Base-by-base conservation (phyloP, 2,888 invertebrate species). In the Sthenelais limicola region DNA sequence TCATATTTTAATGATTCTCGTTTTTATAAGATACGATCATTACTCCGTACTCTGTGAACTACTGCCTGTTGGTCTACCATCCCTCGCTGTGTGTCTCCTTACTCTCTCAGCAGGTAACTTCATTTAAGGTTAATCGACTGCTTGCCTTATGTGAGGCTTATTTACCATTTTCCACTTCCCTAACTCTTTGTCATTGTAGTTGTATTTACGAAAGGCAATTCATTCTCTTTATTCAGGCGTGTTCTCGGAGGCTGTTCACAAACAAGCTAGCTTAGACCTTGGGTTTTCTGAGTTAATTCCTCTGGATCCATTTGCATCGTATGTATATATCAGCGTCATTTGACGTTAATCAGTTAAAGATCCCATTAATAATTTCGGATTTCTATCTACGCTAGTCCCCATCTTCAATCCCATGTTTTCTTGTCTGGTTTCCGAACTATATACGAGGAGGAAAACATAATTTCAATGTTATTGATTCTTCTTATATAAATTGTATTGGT, bases 31-130 rank as follows among this genome's bases (percentile, higher is more conserved):
- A 73, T 90, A 86, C 81, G 88, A 88, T 74, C 90, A 90, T 79
- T 88, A 85, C 76, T 82, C 87, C 7, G 84, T 88, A 0, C 80
- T 90, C 33, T 90, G 89, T 83, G 90, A 90, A 74, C 79, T 90
- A 12, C 80, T 90, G 1, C 89, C 90, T 1, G 85, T 85, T 35
- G 88, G 85, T 3, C 74, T 90, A 1, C 89, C 89, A 3, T 85
- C 87, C 28, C 81, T 90, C n/a, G 85, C 84, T 38, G 54, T 85
- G 7, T 86, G 85, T 78, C 79, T 87, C 38, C 79, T 80, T 28
- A 80, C 81, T 7, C 51, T 84, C 4, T 73, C 78, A 12, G 80
- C 77, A 76, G 82, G 83, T 83, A 75, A 26, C 51, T 51, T 9
- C 51, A 7, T 18, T 51, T n/a, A n/a, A n/a, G n/a, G n/a, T 18